Evolutionary conservation across 2,888 invertebrate species (phyloP).

Genomic region (Thera obeliscata): DNA sequence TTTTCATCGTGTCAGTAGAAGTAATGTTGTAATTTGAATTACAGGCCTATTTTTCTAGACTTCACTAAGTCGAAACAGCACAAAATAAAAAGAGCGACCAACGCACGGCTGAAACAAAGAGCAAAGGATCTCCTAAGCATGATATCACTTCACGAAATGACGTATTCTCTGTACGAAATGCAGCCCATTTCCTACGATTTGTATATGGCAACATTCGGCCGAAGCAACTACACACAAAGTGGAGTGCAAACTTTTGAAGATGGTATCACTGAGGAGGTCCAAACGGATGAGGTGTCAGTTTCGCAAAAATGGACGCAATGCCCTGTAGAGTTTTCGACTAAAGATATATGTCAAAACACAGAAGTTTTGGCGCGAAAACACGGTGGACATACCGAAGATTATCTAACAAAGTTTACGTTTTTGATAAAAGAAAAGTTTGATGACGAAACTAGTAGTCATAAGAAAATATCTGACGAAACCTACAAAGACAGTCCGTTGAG

Average conservation of each 20-base stretch:
- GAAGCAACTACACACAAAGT: slow-evolving; percentile 70
- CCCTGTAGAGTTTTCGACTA: slow-evolving; percentile 72
- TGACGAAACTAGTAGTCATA: slow-evolving; percentile 41
- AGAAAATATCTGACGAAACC: slow-evolving; percentile 47
- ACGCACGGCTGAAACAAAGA: slow-evolving; percentile 63
- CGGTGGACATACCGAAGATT: slow-evolving; percentile 56
- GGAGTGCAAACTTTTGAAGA: slow-evolving; percentile 77
- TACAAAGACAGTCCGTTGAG: slow-evolving; percentile 67
- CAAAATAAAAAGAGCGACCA: slow-evolving; percentile 60
- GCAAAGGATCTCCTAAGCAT: slow-evolving; percentile 72
- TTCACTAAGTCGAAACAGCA: slow-evolving; percentile 69
- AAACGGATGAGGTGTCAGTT: slow-evolving; percentile 67
- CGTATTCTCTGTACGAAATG: slow-evolving; percentile 75
- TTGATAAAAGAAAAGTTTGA: slow-evolving; percentile 46
- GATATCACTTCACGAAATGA: slow-evolving; percentile 76
- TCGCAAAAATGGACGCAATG: slow-evolving; percentile 74
- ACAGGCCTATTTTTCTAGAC: slow-evolving; percentile 72
- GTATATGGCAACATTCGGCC: slow-evolving; percentile 75
- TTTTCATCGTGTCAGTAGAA: not conserved
- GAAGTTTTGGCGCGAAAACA: slow-evolving; percentile 44
- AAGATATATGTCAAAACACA: slow-evolving; percentile 54
- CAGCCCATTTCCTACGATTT: slow-evolving; percentile 78
- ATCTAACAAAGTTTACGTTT: slow-evolving; percentile 60
- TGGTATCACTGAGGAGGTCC: slow-evolving; percentile 67
- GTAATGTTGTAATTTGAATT: slow-evolving; percentile 38